Evolutionary conservation across 2,888 invertebrate genomes (phyloP).

Genomic region (Polydrusus cervinus): DNA sequence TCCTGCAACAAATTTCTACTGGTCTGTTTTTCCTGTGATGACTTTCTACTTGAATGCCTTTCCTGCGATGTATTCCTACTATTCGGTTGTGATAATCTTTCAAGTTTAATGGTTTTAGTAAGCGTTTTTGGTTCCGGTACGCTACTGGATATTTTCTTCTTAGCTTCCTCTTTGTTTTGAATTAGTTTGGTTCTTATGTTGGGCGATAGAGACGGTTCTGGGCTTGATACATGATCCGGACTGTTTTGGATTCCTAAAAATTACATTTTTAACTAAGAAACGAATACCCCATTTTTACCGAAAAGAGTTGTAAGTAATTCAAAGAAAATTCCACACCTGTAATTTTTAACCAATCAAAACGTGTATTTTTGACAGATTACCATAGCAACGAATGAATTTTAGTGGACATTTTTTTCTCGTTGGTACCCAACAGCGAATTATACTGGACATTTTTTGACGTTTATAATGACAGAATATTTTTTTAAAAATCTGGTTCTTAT

Average conservation of each 20-base stretch:
- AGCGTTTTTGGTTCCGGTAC: conserved; percentile 42
- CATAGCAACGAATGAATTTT: too few species aligned
- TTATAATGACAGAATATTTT: too few species aligned
- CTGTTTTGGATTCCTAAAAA: conserved; percentile 84
- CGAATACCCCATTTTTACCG: too few species aligned
- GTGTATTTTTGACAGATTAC: too few species aligned
- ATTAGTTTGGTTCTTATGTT: conserved; percentile 70
- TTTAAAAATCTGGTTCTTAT: too few species aligned
- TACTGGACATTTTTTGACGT: too few species aligned
- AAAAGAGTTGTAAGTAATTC: too few species aligned
- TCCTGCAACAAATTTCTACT: conserved; percentile 19
- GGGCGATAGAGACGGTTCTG: conserved; percentile 76
- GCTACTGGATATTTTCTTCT: conserved; percentile 25
- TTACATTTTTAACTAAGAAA: not conserved
- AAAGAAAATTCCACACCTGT: too few species aligned
- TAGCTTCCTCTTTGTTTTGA: conserved; percentile 52
- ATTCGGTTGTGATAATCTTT: conserved; percentile 17
- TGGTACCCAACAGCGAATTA: too few species aligned
- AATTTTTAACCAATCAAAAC: too few species aligned
- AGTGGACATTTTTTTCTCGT: too few species aligned
- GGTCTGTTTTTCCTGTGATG: conserved; percentile 19
- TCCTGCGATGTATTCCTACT: conserved; percentile 38
- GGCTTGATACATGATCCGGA: conserved; percentile 79
- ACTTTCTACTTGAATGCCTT: conserved; percentile 17
- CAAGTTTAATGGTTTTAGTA: conserved; percentile 32